Evolutionary conservation across 2,113 vertebrate species (phyloP), one percentile per base, ranked within the genome.

Genomic region (Dolichallabes microphthalmus): DNA sequence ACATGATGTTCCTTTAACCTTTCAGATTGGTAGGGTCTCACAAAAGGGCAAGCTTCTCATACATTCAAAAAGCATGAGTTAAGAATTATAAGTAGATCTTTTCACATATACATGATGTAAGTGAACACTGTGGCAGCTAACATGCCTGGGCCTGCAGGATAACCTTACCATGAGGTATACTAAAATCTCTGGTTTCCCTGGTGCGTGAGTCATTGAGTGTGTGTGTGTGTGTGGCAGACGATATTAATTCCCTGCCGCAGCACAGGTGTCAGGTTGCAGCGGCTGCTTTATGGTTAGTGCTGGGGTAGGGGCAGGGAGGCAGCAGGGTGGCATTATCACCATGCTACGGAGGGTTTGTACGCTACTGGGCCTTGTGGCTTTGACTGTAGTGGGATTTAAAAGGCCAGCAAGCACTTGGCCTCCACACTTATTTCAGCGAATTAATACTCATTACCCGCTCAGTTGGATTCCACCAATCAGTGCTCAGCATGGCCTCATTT

Each of bases 161-260:
- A 86, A 79, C 52, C 86, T 87, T 85, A 82, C 88, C 74, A 66
- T 55, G 27, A 82, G 66, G 80, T 88, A 85, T 63, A 83, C 84
- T 84, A 78, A 83, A 52, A 87, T 87, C 86, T 90, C 86, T 85
- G 82, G 86, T 90, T 88, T 86, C 85, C 58, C 57, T 75, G 61
- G 71, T 58, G 57, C 35, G 68, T 81, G 78, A 81, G n/a, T 64
- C 52, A 84, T 35, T 14, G 53, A 58, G 66, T 71, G 68, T 86
- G 73, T 55, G 68, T 86, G 55, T 82, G 66, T 85, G 74, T 75
- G 85, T 80, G 85, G 69, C 30, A 75, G 73, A 82, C 86, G 86
- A 89, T 82, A 87, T 88, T 88, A 88, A 89, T 87, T 88, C 83
- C 84, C 84, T 88, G 76, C 82, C 73, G 79, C 71, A 79, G 87